phyloP scores from a whole-genome alignment of 2,797 vertebrate genomes.

The Leucoraja ocellata region DNA sequence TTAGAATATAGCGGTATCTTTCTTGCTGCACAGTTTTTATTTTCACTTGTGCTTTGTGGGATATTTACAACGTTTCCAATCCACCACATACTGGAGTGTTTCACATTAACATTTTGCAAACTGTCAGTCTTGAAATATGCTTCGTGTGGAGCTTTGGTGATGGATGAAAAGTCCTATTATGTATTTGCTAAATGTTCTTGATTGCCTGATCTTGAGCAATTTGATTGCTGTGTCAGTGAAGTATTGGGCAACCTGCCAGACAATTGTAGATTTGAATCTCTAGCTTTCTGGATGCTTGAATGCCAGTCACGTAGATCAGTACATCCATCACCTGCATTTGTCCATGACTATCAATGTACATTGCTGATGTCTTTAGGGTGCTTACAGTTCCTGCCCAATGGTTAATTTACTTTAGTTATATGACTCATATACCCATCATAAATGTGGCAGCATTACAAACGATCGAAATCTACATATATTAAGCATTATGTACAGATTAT shows the following conservation, averaged over 20 bases:
- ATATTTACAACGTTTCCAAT: not conserved
- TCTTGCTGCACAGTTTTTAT: not conserved
- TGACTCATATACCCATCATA: not conserved
- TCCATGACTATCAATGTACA: not conserved
- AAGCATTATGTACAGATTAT: not conserved
- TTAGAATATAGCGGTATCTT: no score
- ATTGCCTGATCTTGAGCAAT: conserved; percentile 24
- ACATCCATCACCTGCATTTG: not conserved
- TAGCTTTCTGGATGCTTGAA: not conserved
- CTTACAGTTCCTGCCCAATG: not conserved
- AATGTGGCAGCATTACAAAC: not conserved
- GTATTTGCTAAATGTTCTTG: conserved; percentile 21
- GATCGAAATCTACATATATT: not conserved
- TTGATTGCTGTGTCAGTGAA: not conserved
- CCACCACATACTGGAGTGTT: not conserved
- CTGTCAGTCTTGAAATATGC: not conserved
- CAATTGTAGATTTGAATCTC: not conserved
- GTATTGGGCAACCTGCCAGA: not conserved
- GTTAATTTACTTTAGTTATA: not conserved
- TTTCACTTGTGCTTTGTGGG: not conserved
- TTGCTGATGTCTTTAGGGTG: not conserved
- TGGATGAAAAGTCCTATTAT: conserved; percentile 30
- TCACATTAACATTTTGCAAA: not conserved
- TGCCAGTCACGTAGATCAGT: not conserved
- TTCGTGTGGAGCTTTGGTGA: not conserved